phyloP scores from a whole-genome alignment of 1,140 invertebrate species.

The Heliconius congener region DNA sequence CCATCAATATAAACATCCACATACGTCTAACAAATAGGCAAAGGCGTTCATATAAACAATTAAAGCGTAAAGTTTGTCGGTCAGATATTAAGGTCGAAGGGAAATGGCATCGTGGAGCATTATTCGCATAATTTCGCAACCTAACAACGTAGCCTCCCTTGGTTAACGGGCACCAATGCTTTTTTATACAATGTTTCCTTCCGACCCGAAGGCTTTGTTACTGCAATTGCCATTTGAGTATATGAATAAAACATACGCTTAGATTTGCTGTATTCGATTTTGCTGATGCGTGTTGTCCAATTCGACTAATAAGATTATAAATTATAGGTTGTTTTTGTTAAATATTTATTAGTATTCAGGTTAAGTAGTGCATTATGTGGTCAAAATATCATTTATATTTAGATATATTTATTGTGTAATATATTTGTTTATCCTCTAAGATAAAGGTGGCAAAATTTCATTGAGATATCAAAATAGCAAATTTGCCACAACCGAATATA shows the following conservation, averaged over 20 bases:
- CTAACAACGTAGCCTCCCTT: constrained; percentile 49
- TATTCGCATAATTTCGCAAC: constrained; percentile 53
- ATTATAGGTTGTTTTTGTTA: constrained; percentile 24
- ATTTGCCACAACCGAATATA: too few species aligned
- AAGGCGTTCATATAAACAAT: constrained; percentile 37
- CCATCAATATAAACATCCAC: not conserved
- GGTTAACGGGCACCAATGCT: constrained; percentile 51
- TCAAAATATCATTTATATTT: not conserved
- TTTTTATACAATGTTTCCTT: constrained; percentile 56
- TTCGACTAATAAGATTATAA: constrained; percentile 33
- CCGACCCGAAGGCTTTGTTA: constrained; percentile 49
- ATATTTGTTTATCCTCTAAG: too few species aligned
- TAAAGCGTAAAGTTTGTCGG: constrained; percentile 40
- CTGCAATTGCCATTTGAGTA: constrained; percentile 53
- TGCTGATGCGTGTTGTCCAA: constrained; percentile 33
- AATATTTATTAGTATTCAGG: not conserved
- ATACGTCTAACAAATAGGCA: constrained; percentile 16
- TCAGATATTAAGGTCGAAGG: constrained; percentile 49
- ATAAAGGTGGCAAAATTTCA: too few species aligned
- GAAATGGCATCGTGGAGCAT: constrained; percentile 48
- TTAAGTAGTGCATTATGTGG: not conserved
- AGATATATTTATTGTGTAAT: not conserved
- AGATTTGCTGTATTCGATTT: constrained; percentile 44
- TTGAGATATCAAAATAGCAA: too few species aligned
- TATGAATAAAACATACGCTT: constrained; percentile 62